Conservation (phyloP, 2,113 vertebrate genomes). For the Hypocryptadius cinnamomeus region DNA sequence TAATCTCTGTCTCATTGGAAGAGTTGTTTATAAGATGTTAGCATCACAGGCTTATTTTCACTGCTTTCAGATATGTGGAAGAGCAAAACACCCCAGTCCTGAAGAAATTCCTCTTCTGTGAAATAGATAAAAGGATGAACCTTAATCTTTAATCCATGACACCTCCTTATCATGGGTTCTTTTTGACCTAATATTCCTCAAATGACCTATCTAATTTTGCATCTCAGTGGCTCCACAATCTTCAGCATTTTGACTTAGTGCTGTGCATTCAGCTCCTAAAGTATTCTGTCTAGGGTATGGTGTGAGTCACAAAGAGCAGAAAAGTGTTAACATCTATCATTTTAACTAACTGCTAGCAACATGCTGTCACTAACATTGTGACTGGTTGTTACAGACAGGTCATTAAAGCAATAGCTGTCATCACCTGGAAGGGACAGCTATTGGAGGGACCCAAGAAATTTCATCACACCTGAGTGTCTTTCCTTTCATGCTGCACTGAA, state of each 20-base stretch:
- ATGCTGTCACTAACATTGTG: not conserved
- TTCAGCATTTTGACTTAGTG: not conserved
- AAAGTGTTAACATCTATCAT: slow-evolving; percentile 11
- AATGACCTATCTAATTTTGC: not conserved
- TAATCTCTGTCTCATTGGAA: not conserved
- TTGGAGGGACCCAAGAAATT: not conserved
- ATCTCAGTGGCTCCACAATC: not conserved
- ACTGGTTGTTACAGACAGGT: slow-evolving; percentile 19
- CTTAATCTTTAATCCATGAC: not conserved
- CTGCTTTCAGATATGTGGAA: not conserved
- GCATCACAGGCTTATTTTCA: not conserved
- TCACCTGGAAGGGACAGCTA: not conserved
- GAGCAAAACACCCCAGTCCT: not conserved
- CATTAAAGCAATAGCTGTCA: slow-evolving; percentile 51
- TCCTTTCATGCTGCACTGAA: not conserved
- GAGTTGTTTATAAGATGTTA: not conserved
- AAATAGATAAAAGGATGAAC: not conserved
- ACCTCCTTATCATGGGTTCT: not conserved
- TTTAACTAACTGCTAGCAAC: slow-evolving; percentile 7
- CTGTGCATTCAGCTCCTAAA: not conserved
- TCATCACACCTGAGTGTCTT: not conserved
- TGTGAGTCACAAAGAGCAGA: slow-evolving; percentile 12
- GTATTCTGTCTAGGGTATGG: not conserved
- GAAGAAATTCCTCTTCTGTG: not conserved
- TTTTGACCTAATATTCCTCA: not conserved